Evolutionary conservation across 2,888 invertebrate genomes (phyloP).

Genomic region (Mactromeris polynyma): DNA sequence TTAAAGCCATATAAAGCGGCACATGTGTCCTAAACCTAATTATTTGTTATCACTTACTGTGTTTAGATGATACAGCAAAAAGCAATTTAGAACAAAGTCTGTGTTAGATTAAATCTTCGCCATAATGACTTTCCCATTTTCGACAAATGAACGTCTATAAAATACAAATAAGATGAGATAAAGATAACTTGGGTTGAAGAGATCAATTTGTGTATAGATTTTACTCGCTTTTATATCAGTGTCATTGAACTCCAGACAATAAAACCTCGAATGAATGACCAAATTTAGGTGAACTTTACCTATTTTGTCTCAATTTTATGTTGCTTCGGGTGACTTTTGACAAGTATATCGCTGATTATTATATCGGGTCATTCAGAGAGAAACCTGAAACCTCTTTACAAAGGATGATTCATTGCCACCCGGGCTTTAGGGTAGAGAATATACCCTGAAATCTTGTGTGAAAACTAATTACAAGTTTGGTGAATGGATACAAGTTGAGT

Average conservation of each 20-base stretch:
- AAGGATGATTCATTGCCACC: conserved; percentile 7
- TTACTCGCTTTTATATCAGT: not conserved
- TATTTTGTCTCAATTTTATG: conserved; percentile 26
- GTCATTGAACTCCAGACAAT: conserved; percentile 37
- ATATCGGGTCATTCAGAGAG: conserved; percentile 18
- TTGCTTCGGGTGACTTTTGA: conserved; percentile 32
- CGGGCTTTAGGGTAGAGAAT: not conserved
- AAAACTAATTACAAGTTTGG: not conserved
- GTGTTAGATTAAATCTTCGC: not conserved
- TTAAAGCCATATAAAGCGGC: not conserved
- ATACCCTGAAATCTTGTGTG: not conserved
- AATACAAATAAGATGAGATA: conserved; percentile 16
- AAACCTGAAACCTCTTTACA: conserved; percentile 17
- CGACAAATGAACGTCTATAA: not conserved
- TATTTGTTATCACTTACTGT: not conserved
- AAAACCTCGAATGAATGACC: conserved; percentile 43
- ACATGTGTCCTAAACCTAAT: not conserved
- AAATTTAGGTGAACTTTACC: conserved; percentile 27
- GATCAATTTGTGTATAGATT: conserved; percentile 18
- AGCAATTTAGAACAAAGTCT: conserved; percentile 1
- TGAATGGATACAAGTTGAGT: not conserved
- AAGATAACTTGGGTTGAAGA: not conserved
- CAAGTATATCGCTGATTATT: conserved; percentile 20
- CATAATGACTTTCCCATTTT: not conserved
- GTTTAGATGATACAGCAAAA: not conserved